Evolutionary conservation across 2,797 vertebrate species (phyloP).

Genomic region (Coregonus ussuriensis): DNA sequence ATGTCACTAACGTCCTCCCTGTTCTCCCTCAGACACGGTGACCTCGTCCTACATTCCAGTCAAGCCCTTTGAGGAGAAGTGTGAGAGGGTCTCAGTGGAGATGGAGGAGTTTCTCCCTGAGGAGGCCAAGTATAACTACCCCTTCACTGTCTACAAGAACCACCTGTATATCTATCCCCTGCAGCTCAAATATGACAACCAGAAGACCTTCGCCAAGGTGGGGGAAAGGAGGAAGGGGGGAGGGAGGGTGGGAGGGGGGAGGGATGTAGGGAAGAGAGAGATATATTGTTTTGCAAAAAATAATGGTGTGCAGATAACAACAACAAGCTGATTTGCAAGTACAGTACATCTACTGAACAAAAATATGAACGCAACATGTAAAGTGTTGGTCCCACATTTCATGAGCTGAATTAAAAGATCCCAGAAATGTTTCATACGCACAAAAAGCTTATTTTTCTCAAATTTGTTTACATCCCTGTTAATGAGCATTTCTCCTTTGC

Average conservation of each 20-base stretch:
- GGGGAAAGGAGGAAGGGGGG: too few relatives aligned
- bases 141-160: constrained; percentile 93
- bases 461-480: too few relatives aligned
- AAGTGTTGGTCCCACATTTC: too few relatives aligned
- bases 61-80: constrained; percentile 87
- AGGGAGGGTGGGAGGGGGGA: too few relatives aligned
- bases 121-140: constrained; percentile 91
- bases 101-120: constrained; percentile 93
- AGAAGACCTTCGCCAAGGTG: constrained; percentile 97
- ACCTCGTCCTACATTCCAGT: constrained; percentile 91
- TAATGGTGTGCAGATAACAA: background rate
- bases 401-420: too few relatives aligned
- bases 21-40: constrained; percentile 82
- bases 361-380: too few relatives aligned
- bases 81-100: constrained; percentile 84
- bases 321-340: too few relatives aligned
- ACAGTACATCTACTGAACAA: too few relatives aligned
- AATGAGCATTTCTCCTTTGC: too few relatives aligned
- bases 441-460: too few relatives aligned
- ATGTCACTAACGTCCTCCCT: background rate
- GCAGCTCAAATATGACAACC: constrained; percentile 95
- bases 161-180: constrained; percentile 91
- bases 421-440: too few relatives aligned
- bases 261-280: background rate
- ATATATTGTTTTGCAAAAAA: background rate